Conservation (phyloP, 2,888 invertebrate genomes). For the Lasioglossum morio region DNA sequence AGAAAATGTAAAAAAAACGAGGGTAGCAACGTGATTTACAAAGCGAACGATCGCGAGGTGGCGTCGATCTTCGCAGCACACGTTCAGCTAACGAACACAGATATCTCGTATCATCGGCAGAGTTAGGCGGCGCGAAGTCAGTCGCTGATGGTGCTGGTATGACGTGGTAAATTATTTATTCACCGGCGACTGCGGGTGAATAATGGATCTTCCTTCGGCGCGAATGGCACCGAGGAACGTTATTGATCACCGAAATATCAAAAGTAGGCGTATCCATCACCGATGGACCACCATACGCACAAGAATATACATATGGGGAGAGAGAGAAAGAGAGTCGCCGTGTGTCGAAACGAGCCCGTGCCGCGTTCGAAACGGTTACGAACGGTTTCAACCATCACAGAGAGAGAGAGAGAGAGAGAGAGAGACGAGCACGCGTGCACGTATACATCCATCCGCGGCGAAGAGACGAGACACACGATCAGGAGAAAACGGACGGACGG, state of each 20-base stretch:
- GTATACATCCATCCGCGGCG: constrained; percentile 38
- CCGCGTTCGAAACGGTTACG: constrained; percentile 2
- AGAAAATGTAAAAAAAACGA: neutral
- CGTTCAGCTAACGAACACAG: constrained; percentile 45
- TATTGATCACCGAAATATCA: constrained; percentile 82
- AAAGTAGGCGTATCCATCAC: constrained; percentile 81
- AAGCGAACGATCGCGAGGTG: neutral
- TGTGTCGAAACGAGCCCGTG: constrained; percentile 57
- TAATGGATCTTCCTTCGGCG: constrained; percentile 77
- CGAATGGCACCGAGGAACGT: constrained; percentile 75
- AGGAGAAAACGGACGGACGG: constrained; percentile 37
- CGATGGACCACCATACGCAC: constrained; percentile 70
- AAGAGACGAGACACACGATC: constrained; percentile 21
- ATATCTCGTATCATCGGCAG: constrained; percentile 52
- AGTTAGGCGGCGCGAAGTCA: constrained; percentile 66
- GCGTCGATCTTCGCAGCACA: neutral
- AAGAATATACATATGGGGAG: neutral
- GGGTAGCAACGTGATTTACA: constrained; percentile 9
- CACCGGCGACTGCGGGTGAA: constrained; percentile 80
- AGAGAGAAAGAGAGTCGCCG: constrained; percentile 1
- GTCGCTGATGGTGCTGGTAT: constrained; percentile 76
- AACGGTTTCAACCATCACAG: neutral
- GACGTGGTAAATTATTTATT: constrained; percentile 82
- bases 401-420: too few relatives aligned
- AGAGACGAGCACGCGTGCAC: constrained; percentile 40